These are phyloP conservation scores for Cataglyphis altisquamis DNA, from an alignment of 2,888 invertebrate genomes.

Conservation along the genomic window DNA sequence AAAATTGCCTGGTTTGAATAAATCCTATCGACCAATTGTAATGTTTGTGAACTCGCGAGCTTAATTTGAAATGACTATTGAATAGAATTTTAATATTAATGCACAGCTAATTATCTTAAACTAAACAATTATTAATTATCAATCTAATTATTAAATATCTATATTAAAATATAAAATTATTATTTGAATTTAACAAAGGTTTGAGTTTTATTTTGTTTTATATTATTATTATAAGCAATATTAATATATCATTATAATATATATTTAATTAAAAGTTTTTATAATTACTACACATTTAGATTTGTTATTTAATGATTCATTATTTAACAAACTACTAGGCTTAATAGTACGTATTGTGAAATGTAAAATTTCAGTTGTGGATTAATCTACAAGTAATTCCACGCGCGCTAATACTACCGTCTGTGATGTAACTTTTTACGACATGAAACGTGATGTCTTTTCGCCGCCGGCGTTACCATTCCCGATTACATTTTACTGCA, in stretches of 20 bases:
- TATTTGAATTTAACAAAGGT: not conserved
- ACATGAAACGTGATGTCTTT: conserved; percentile 42
- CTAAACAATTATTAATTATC: not conserved
- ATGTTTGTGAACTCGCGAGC: not conserved
- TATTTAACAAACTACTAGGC: conserved; percentile 18
- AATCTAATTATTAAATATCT: not conserved
- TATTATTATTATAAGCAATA: not conserved
- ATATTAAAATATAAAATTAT: not conserved
- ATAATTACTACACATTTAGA: not conserved
- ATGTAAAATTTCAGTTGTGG: conserved; percentile 28
- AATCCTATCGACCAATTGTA: conserved; percentile 1
- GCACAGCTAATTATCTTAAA: not conserved
- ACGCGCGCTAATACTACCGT: not conserved
- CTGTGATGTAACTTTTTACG: conserved; percentile 39
- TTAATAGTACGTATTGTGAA: conserved; percentile 12
- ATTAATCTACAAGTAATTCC: conserved; percentile 35
- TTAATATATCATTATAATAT: not conserved
- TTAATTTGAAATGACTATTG: not conserved
- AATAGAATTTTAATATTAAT: conserved; percentile 16
- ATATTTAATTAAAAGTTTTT: not conserved
- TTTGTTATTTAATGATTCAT: not conserved
- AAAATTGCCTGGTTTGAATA: conserved; percentile 10
- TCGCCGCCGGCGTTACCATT: conserved; percentile 27
- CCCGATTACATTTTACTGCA: not conserved
- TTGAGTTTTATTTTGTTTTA: not conserved